Percentiles rank a stretch among this genome's conserved stretches.
These are phyloP conservation scores for human DNA, from an alignment of 2,113 vertebrate species.

Conservation along the genomic window GRCh38 chr20:61165001-61165500, in stretches of 20 bases:
- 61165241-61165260: neutral
- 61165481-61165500: fast-evolving
- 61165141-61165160: fast-evolving
- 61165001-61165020: fast-evolving
- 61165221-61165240: fast-evolving
- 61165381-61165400: fast-evolving
- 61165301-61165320: fast-evolving
- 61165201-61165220: fast-evolving
- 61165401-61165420: fast-evolving
- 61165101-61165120: fast-evolving
- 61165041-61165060: neutral
- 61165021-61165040: fast-evolving
- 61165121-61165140: neutral
- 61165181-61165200: neutral
- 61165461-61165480: fast-evolving
- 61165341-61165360: fast-evolving
- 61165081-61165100: neutral
- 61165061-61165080: no score
- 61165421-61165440: fast-evolving
- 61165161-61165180: neutral
- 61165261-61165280: fast-evolving
- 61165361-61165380: fast-evolving
- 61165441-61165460: fast-evolving
- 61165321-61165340: fast-evolving
- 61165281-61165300: neutral